Conservation (phyloP, 1,140 invertebrate genomes). For the Solenopsis invicta region DNA sequence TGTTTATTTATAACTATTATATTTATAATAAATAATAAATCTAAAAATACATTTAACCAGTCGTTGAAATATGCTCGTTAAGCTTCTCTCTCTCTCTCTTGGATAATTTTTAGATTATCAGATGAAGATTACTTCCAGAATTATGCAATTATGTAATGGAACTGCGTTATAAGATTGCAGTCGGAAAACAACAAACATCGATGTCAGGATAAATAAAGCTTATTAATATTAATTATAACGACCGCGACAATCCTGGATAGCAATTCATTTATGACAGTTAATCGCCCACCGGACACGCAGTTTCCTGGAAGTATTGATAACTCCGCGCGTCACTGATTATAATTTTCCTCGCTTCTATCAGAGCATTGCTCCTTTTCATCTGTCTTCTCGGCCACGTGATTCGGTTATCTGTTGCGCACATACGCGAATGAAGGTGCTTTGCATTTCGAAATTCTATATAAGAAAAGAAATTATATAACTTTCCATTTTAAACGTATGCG, state of each 20-base stretch:
- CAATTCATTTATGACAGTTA: neutral
- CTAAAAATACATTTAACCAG: neutral
- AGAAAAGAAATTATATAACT: neutral
- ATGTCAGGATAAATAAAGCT: neutral
- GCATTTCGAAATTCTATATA: neutral
- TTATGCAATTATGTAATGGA: neutral
- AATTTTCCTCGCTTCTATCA: constrained; percentile 15
- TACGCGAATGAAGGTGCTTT: neutral
- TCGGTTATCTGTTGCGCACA: neutral
- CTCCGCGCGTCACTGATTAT: constrained; percentile 45
- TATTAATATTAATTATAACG: constrained; percentile 44
- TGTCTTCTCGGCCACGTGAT: neutral
- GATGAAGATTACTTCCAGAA: constrained; percentile 5
- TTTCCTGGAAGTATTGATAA: constrained; percentile 73
- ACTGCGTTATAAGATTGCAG: neutral
- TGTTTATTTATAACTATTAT: constrained; percentile 19
- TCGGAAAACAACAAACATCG: neutral
- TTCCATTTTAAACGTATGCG: neutral
- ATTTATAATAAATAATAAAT: neutral
- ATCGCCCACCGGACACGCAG: constrained; percentile 59
- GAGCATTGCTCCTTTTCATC: neutral
- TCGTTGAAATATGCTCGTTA: neutral
- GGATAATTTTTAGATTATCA: constrained; percentile 16
- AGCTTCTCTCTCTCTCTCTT: neutral
- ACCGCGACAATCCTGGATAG: neutral